Percentiles rank a stretch among this genome's conserved stretches.
Evolutionary conservation across 2,113 vertebrate species (phyloP).

Genomic region (Eurypyga helias): DNA sequence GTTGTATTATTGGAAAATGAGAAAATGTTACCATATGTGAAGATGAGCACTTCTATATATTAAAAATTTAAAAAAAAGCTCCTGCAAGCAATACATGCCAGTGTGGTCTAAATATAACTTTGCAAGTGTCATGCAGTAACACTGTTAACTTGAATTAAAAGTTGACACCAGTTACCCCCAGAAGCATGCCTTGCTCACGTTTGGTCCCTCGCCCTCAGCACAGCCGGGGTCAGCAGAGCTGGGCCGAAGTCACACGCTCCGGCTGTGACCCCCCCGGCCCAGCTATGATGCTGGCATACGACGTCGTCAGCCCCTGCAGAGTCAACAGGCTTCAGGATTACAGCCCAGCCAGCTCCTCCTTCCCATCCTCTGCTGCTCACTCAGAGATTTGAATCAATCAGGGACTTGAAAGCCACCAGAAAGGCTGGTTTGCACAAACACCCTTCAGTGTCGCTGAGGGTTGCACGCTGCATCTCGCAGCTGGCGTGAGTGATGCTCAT

Average conservation of each 20-base stretch:
- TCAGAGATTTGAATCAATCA: neutral
- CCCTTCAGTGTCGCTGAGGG: rapidly evolving
- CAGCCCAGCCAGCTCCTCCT: neutral
- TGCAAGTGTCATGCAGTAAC: neutral
- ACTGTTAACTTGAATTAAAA: neutral
- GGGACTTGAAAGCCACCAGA: neutral
- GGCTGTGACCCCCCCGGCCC: too few species aligned
- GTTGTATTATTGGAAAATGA: neutral
- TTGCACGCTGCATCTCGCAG: rapidly evolving
- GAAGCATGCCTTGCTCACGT: rapidly evolving
- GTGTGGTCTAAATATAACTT: neutral
- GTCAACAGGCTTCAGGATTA: neutral
- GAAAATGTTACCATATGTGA: neutral
- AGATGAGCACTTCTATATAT: neutral
- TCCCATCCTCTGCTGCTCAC: neutral
- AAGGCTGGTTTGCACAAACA: neutral
- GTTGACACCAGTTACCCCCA: neutral
- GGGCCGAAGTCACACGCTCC: neutral
- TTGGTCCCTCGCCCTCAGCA: neutral
- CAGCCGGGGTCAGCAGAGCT: neutral
- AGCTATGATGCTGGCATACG: neutral
- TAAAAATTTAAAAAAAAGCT: neutral
- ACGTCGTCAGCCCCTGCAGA: neutral
- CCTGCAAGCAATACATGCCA: neutral
- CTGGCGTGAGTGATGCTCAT: too few species aligned